Conservation (phyloP, 30 jellyfish, hydroid and myxozoan genomes). For the Hydractinia symbiolongicarpus region DNA sequence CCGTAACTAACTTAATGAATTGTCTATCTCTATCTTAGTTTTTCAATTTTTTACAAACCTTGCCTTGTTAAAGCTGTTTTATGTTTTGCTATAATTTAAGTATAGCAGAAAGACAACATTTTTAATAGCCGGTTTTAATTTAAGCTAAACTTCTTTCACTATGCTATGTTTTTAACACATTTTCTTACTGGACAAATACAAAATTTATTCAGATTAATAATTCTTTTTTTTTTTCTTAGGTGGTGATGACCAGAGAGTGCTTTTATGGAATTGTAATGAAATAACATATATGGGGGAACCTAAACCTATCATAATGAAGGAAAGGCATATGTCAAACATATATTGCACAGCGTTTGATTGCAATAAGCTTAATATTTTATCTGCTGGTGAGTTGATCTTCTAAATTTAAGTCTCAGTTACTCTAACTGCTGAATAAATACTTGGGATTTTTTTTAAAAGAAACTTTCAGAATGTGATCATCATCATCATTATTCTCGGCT, state of each 20-base stretch:
- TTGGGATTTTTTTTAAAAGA: background rate
- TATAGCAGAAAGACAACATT: too few species aligned
- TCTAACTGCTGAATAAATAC: background rate
- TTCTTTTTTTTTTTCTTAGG: slow-evolving; percentile 34
- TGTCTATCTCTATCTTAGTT: too few species aligned
- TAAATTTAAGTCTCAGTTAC: background rate
- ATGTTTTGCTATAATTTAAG: too few species aligned
- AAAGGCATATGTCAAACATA: slow-evolving; percentile 68
- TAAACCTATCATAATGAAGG: slow-evolving; percentile 37
- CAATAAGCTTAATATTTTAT: slow-evolving; percentile 38
- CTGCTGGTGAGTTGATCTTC: slow-evolving; percentile 67
- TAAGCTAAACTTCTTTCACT: too few species aligned
- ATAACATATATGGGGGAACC: background rate
- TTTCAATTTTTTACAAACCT: too few species aligned
- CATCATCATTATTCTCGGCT: too few species aligned
- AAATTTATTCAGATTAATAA: too few species aligned
- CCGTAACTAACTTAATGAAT: too few species aligned
- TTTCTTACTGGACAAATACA: too few species aligned
- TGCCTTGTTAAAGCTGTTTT: too few species aligned
- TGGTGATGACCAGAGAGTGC: slow-evolving; percentile 85
- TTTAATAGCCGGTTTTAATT: too few species aligned
- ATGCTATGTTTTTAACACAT: too few species aligned
- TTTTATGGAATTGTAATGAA: slow-evolving; percentile 58
- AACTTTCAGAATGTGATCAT: background rate
- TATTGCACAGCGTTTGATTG: slow-evolving; percentile 66